Percentiles rank a stretch among this genome's conserved stretches.
These are phyloP conservation scores for Mechanitis mazaeus DNA, from an alignment of 2,888 invertebrate species.

Conservation along the genomic window DNA sequence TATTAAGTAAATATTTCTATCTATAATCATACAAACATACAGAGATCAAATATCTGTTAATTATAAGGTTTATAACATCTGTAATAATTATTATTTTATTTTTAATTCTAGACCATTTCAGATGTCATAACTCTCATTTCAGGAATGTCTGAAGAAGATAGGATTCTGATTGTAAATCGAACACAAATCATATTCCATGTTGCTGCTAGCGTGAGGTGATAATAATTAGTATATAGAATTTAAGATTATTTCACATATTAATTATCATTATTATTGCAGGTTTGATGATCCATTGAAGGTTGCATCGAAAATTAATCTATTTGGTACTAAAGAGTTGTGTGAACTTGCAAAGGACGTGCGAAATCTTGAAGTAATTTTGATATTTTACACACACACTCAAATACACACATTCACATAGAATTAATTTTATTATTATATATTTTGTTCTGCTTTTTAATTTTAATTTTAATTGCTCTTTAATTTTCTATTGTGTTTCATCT, in stretches of 20 bases:
- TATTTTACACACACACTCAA: too few relatives aligned
- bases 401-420: too few relatives aligned
- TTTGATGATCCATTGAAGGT: constrained; percentile 87
- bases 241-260: neutral
- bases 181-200: constrained; percentile 85
- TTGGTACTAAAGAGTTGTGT: constrained; percentile 80
- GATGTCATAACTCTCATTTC: constrained; percentile 9
- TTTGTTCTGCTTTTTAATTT: too few relatives aligned
- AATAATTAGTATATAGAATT: neutral
- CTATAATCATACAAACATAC: too few relatives aligned
- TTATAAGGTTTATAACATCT: too few relatives aligned
- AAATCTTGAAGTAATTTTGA: constrained; percentile 59
- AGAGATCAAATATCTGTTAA: too few relatives aligned
- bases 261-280: constrained; percentile 44
- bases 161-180: constrained; percentile 71
- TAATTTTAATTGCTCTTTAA: too few relatives aligned
- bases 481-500: too few relatives aligned
- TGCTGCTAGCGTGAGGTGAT: constrained; percentile 84
- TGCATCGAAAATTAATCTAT: constrained; percentile 79
- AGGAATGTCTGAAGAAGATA: constrained; percentile 73
- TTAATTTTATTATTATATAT: too few relatives aligned
- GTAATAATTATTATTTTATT: too few relatives aligned
- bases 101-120: too few relatives aligned
- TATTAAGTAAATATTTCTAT: too few relatives aligned
- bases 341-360: constrained; percentile 77